Conservation (phyloP, 2,888 invertebrate species). For the Eristalis tenax region DNA sequence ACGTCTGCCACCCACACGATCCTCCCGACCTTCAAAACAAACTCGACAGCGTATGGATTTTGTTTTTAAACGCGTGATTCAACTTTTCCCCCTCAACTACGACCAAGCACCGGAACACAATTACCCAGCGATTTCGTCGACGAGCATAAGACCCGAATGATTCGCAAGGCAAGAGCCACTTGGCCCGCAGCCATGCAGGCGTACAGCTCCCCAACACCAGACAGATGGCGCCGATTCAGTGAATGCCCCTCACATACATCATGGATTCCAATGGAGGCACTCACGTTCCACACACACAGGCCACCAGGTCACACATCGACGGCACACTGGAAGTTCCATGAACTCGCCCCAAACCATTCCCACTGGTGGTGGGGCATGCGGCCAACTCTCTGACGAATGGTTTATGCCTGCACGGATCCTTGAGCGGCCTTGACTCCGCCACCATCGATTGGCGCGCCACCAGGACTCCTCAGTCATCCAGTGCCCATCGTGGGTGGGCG, state of each 20-base stretch:
- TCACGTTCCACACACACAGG: conserved; percentile 6
- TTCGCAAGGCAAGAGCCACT: background rate
- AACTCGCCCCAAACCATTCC: conserved; percentile 36
- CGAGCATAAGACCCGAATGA: background rate
- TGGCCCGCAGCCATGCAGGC: conserved; percentile 28
- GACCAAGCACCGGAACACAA: conserved; percentile 1
- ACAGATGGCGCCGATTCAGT: conserved; percentile 23
- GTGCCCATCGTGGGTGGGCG: background rate
- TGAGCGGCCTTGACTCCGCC: conserved; percentile 12
- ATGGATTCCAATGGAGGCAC: conserved; percentile 1
- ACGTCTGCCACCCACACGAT: background rate
- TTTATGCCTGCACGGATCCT: background rate
- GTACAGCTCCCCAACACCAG: conserved; percentile 4
- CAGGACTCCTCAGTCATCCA: background rate
- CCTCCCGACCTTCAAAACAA: background rate
- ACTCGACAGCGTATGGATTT: background rate
- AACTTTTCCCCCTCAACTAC: background rate
- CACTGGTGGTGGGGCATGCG: background rate
- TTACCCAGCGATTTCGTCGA: conserved; percentile 13
- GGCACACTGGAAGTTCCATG: conserved; percentile 18
- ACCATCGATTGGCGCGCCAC: conserved; percentile 14
- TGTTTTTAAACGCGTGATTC: background rate
- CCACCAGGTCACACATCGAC: conserved; percentile 13
- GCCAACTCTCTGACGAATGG: background rate
- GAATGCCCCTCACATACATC: conserved; percentile 1